Conservation (phyloP, 1,140 invertebrate genomes). For the Zaprionus taronus region DNA sequence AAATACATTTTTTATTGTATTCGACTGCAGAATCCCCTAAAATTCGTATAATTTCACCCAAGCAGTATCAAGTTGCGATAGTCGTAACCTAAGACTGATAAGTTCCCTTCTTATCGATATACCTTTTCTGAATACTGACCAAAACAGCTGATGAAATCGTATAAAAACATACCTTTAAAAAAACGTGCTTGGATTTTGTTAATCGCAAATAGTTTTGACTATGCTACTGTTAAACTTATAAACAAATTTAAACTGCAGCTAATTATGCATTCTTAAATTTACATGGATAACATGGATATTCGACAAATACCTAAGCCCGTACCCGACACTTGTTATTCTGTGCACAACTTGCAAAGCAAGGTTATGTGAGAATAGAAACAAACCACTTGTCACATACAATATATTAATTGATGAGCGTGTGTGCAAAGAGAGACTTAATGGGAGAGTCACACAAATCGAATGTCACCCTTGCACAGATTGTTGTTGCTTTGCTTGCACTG, state of each 20-base stretch:
- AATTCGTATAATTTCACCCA: too few relatives aligned
- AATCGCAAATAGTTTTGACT: slow-evolving; percentile 9
- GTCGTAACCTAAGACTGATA: too few relatives aligned
- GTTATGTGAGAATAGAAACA: too few relatives aligned
- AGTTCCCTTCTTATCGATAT: too few relatives aligned
- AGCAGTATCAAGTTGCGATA: too few relatives aligned
- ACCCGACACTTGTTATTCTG: too few relatives aligned
- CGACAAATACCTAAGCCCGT: not conserved
- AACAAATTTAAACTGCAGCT: not conserved
- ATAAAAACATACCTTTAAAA: too few relatives aligned
- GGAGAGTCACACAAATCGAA: not conserved
- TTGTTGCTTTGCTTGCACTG: not conserved
- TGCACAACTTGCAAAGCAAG: not conserved
- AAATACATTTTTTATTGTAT: too few relatives aligned
- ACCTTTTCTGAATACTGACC: too few relatives aligned
- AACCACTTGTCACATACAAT: not conserved
- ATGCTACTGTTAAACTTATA: too few relatives aligned
- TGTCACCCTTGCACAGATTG: not conserved
- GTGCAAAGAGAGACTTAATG: not conserved
- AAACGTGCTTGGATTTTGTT: slow-evolving; percentile 28
- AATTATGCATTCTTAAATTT: not conserved
- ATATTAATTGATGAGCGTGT: not conserved
- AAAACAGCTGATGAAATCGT: too few relatives aligned
- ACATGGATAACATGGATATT: not conserved
- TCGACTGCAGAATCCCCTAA: too few relatives aligned